These are phyloP conservation scores for Chymomyza caudatula DNA, from an alignment of 2,888 invertebrate species.

Conservation along the genomic window DNA sequence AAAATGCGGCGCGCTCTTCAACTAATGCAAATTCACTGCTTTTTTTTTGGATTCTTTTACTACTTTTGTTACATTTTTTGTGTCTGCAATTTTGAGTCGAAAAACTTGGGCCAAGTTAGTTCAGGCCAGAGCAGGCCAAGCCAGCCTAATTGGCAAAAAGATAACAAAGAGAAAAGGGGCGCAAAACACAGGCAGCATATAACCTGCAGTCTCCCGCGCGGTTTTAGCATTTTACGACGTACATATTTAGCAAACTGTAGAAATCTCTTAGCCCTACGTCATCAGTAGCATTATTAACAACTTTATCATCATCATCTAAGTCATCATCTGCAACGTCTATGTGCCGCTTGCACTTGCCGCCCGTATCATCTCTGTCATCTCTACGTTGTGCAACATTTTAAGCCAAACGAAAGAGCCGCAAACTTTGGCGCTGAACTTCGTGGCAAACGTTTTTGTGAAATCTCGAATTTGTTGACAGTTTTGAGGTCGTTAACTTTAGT, in stretches of 20 bases:
- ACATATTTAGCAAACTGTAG: slow-evolving; percentile 42
- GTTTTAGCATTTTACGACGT: background rate
- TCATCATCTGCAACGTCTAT: background rate
- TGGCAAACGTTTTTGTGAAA: slow-evolving; percentile 33
- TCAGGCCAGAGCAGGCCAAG: background rate
- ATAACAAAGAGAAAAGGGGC: slow-evolving; percentile 14
- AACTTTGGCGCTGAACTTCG: slow-evolving; percentile 26
- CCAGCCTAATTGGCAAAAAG: slow-evolving; percentile 50
- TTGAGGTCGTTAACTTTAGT: slow-evolving; percentile 46
- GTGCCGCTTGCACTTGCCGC: background rate
- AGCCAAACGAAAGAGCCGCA: slow-evolving; percentile 43
- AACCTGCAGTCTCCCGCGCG: slow-evolving; percentile 2
- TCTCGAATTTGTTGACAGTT: slow-evolving; percentile 63
- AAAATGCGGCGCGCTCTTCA: background rate
- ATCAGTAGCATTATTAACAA: background rate
- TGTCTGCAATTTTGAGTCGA: slow-evolving; percentile 1
- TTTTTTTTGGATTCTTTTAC: slow-evolving; percentile 11
- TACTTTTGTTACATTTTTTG: slow-evolving; percentile 28
- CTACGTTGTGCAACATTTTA: slow-evolving; percentile 41
- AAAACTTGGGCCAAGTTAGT: slow-evolving; percentile 41
- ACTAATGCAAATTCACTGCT: slow-evolving; percentile 40
- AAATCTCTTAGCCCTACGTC: slow-evolving; percentile 38
- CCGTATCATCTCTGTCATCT: slow-evolving; percentile 4
- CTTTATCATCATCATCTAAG: background rate
- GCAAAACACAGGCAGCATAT: slow-evolving; percentile 1